Conservation (phyloP, 2,113 vertebrate species). For the Brienomyrus longianalis region DNA sequence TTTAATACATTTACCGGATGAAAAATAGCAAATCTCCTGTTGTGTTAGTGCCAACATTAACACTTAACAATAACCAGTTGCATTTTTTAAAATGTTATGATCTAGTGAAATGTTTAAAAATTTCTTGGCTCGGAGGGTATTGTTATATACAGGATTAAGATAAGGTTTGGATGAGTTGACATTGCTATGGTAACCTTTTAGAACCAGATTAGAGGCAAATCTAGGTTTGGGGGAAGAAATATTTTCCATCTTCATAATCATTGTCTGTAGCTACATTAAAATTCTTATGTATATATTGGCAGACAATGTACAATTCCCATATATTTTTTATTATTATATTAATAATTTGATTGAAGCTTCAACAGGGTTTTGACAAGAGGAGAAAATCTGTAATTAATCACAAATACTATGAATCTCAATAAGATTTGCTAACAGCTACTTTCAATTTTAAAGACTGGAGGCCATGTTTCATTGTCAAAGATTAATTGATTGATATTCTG, state of each 20-base stretch:
- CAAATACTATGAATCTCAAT: not conserved
- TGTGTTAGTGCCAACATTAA: not conserved
- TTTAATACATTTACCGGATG: not conserved
- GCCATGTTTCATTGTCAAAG: constrained; percentile 1
- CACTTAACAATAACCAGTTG: not conserved
- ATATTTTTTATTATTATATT: not conserved
- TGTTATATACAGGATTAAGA: not conserved
- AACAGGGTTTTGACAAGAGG: not conserved
- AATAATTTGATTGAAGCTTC: not conserved
- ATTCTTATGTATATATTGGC: not conserved
- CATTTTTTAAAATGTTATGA: not conserved
- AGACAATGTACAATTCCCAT: not conserved
- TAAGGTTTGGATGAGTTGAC: not conserved
- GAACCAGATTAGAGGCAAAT: not conserved
- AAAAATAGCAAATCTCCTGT: not conserved
- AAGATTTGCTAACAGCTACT: not conserved
- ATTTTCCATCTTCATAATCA: not conserved
- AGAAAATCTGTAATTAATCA: not conserved
- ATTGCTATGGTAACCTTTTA: constrained; percentile 11
- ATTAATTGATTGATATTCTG: constrained; percentile 13
- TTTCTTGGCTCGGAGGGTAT: not conserved
- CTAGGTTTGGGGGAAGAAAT: not conserved
- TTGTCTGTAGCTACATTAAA: not conserved
- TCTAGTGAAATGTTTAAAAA: not conserved
- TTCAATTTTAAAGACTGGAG: not conserved